Percentiles rank a stretch among this genome's conserved stretches.
Evolutionary conservation across 2,113 vertebrate species (phyloP).

Genomic region (Tauraco erythrolophus): DNA sequence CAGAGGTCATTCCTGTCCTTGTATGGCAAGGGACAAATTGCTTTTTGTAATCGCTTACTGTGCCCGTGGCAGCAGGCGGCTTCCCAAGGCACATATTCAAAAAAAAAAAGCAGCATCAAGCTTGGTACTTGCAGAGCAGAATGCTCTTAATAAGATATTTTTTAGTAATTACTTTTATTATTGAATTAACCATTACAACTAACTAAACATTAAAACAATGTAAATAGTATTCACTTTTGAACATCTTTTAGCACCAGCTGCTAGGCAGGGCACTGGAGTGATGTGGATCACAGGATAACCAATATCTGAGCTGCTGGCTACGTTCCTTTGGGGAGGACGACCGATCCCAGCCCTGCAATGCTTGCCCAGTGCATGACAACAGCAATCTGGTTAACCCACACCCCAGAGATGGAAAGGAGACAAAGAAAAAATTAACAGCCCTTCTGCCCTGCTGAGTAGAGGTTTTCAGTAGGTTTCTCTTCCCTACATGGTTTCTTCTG

Average conservation of each 20-base stretch:
- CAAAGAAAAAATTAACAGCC: not conserved
- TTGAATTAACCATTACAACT: not conserved
- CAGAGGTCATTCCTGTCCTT: conserved; percentile 40
- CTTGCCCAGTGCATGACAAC: not conserved
- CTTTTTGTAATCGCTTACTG: not conserved
- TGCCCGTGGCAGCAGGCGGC: not conserved
- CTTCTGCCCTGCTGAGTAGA: not conserved
- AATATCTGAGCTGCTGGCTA: not conserved
- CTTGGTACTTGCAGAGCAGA: not conserved
- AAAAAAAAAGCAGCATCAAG: not conserved
- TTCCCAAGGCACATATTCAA: not conserved
- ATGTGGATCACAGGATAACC: not conserved
- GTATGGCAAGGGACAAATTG: conserved; percentile 10
- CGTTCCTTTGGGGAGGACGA: not conserved
- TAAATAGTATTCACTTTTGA: not conserved
- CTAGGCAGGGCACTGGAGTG: not conserved
- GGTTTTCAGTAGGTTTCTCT: not conserved
- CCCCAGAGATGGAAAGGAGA: not conserved
- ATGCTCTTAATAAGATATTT: not conserved
- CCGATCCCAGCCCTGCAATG: not conserved
- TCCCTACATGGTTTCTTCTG: not conserved
- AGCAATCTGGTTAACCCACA: not conserved
- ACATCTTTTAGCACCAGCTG: not conserved
- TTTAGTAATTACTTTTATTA: not conserved
- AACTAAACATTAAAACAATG: not conserved